Evolutionary conservation across 1,140 invertebrate species (phyloP), one percentile per base, ranked within the genome.

Genomic region (Micrasema longulum): DNA sequence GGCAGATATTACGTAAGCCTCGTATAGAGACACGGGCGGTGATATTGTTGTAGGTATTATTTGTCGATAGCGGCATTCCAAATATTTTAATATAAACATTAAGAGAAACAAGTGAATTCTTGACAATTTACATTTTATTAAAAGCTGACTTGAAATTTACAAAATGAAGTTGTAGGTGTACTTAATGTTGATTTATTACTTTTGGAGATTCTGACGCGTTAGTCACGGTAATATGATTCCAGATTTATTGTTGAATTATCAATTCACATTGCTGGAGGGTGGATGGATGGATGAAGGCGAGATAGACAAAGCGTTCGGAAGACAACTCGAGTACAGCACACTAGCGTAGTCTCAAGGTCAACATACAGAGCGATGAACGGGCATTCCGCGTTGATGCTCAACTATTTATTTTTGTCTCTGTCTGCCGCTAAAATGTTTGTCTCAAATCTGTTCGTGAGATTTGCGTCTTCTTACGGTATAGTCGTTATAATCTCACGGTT

Each of bases 1-100:
- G 48, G 14, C 41, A 60, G 53, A 23, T 43, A 60, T 60, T 60
- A 60, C 55, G 55, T 60, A 60, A 60, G 55, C 10, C 12, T n/a
- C n/a, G 45, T 16, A 48, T 48, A 16, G 20, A 48, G 20, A 9
- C 11, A 2, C 4, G 20, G 11, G 23, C 23, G 18, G 20, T 52
- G 26, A 31, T 31, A 31, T 31, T 31, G 26, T 31, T 4, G 26
- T 31, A 7, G 26, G 7, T 31, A 31, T 31, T 31, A 31, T 31
- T 31, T 31, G 7, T 31, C 7, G 7, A 4, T 31, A 31, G 7
- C n/a, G 26, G 7, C 26, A 31, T 4, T 7, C 7, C 7, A 31
- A 4, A 4, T 31, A 31, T 31, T 31, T 2, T 31, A 31, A 4
- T 7, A 31, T 31, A 31, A 31, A 31, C 26, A 7, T 31, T 31